phyloP scores from a whole-genome alignment of 2,113 vertebrate species.

The Colaptes auratus region DNA sequence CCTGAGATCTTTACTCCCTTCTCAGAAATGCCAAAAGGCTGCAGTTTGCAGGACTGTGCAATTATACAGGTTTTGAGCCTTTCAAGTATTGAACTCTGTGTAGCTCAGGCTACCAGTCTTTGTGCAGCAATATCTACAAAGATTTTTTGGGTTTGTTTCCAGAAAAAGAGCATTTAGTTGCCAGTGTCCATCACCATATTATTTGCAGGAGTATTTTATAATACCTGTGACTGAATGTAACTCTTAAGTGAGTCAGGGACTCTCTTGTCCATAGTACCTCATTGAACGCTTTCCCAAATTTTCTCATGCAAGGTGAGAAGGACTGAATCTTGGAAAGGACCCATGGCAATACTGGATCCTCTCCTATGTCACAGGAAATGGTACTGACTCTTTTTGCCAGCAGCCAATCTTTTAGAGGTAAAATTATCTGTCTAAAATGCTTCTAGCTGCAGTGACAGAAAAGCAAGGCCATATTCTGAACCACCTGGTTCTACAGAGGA shows the following conservation, averaged over 20 bases:
- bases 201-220: neutral
- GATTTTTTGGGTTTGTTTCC: neutral
- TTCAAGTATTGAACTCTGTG: neutral
- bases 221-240: neutral
- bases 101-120: neutral
- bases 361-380: neutral
- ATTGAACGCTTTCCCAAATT: neutral
- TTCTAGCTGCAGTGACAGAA: neutral
- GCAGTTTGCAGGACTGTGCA: neutral
- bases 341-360: neutral
- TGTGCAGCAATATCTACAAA: neutral
- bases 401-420: neutral
- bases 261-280: neutral
- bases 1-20: neutral
- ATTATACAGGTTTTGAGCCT: neutral
- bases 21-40: neutral
- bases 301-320: neutral
- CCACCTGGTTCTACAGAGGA: conserved; percentile 32
- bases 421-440: neutral
- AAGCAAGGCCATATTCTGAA: neutral
- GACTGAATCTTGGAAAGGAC: neutral
- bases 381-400: neutral
- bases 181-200: neutral
- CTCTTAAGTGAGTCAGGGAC: neutral
- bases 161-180: neutral